Base-by-base conservation (phyloP, 1,140 invertebrate species). In the Hermatobates lingyangjiaoensis region DNA sequence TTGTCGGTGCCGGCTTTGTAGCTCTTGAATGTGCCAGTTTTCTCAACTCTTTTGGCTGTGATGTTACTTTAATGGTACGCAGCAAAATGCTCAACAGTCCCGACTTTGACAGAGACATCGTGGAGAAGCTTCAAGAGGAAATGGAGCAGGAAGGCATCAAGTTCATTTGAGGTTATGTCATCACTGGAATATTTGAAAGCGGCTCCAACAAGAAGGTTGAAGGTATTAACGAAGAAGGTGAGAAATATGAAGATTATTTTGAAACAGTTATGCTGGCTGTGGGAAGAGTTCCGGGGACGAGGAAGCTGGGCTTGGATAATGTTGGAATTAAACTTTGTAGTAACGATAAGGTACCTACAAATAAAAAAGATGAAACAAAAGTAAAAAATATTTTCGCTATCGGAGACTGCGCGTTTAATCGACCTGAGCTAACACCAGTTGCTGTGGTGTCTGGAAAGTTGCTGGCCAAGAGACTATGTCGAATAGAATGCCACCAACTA, bases 81-180 rank as follows among this genome's bases (percentile, higher is more conserved):
- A 10, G 5, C 4, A 20, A 42, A 20, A 42, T 42, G 4, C 21
- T 42, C 14, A 42, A 18, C 21, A 18, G 81, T 0, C 62, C 78
- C 55, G 79, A 80, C 1, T 83, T 83, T 66, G 79, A 82, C 63
- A 77, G 79, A 62, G 73, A 82, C 62, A 78, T 80, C 61, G 76
- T 79, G 0, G 70, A 77, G 50, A 64, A 67, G 58, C 72, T 82
- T 56, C 77, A 76, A 4, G 60, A 67, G 0, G 70, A 76, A 56
- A 78, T 82, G 76, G 63, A 65, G 39, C 39, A 56, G 1, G 65
- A 74, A 56, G 71, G 71, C 1, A 66, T 80, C 2, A 71, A 73
- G 49, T 78, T 82, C 61, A 59, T 76, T 3, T 58, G 69, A 25
- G 67, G 66, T 21, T 72, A 68, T 63, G 69, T 80, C 2, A 76